A percentile compares a stretch with the other conserved stretches of the same genome.
Conservation (phyloP, 2,113 vertebrate genomes). For the Hymenochirus boettgeri region DNA sequence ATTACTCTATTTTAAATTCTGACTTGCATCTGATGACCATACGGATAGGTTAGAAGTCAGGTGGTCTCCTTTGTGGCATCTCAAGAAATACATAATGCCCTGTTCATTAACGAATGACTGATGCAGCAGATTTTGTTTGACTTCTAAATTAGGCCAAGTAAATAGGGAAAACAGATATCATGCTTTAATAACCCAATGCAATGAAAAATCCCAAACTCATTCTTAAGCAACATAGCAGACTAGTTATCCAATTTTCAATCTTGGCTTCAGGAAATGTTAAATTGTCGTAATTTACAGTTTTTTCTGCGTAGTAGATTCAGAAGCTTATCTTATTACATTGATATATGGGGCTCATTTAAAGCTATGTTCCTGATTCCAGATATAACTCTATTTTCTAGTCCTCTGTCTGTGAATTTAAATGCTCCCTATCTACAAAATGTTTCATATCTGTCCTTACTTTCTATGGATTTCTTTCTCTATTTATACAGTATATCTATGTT, state of each 20-base stretch:
- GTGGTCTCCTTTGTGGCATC: too few species aligned
- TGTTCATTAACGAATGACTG: too few species aligned
- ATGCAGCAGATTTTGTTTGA: too few species aligned
- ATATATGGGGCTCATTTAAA: conserved; percentile 12
- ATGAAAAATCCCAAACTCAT: not conserved
- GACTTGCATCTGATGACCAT: too few species aligned
- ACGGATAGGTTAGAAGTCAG: too few species aligned
- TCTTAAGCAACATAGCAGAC: not conserved
- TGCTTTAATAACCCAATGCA: too few species aligned
- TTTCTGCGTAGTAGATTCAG: not conserved
- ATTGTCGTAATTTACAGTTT: conserved; percentile 8
- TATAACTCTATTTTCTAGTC: not conserved
- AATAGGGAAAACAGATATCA: too few species aligned
- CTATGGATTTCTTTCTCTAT: too few species aligned
- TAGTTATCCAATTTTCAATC: not conserved
- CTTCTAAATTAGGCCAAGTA: too few species aligned
- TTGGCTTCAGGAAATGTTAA: not conserved
- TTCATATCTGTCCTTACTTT: not conserved
- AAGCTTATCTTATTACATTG: conserved; percentile 11
- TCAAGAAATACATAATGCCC: too few species aligned
- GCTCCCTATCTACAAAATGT: not conserved
- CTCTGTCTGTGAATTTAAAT: not conserved
- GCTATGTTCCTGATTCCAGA: not conserved
- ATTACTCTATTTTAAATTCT: too few species aligned
- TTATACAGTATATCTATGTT: too few species aligned